Conservation (phyloP, 2,797 vertebrate species). For the Rhadinocentrus ornatus region DNA sequence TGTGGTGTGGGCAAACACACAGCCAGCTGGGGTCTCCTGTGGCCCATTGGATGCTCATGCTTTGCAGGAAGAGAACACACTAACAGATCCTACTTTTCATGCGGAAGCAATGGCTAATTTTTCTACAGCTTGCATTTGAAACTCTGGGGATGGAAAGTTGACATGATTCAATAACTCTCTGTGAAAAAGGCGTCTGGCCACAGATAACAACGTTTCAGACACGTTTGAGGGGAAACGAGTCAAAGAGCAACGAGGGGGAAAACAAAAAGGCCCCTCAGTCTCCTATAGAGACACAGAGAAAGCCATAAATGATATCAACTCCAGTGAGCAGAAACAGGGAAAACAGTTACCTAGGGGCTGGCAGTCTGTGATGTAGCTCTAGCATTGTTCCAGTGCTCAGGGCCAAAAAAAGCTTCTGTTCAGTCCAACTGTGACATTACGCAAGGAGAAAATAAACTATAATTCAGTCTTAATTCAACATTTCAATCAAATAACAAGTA, state of each 20-base stretch:
- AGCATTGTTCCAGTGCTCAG: constrained; percentile 55
- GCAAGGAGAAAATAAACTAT: constrained; percentile 58
- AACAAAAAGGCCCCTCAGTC: constrained; percentile 76
- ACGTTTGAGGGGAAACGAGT: constrained; percentile 71
- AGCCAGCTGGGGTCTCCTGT: constrained; percentile 68
- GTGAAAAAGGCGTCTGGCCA: constrained; percentile 71
- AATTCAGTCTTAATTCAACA: constrained; percentile 61
- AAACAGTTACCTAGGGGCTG: constrained; percentile 64
- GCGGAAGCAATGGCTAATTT: constrained; percentile 83
- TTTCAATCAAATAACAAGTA: constrained; percentile 63
- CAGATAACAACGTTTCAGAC: constrained; percentile 78
- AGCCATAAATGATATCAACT: constrained; percentile 67
- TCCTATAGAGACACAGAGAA: constrained; percentile 65
- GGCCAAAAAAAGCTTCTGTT: constrained; percentile 56
- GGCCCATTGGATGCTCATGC: constrained; percentile 72
- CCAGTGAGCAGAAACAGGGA: constrained; percentile 64
- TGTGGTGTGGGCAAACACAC: constrained; percentile 62
- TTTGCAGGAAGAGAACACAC: constrained; percentile 76
- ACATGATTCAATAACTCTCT: constrained; percentile 81
- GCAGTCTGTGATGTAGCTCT: constrained; percentile 53
- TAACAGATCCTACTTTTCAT: constrained; percentile 86
- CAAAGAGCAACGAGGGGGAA: constrained; percentile 78
- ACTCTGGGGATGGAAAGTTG: constrained; percentile 74
- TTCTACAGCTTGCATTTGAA: constrained; percentile 81
- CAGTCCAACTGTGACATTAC: constrained; percentile 67